Evolutionary conservation across 1,140 invertebrate genomes (phyloP), one percentile per base, ranked within the genome.

Genomic region (Lordiphosa stackelbergi): DNA sequence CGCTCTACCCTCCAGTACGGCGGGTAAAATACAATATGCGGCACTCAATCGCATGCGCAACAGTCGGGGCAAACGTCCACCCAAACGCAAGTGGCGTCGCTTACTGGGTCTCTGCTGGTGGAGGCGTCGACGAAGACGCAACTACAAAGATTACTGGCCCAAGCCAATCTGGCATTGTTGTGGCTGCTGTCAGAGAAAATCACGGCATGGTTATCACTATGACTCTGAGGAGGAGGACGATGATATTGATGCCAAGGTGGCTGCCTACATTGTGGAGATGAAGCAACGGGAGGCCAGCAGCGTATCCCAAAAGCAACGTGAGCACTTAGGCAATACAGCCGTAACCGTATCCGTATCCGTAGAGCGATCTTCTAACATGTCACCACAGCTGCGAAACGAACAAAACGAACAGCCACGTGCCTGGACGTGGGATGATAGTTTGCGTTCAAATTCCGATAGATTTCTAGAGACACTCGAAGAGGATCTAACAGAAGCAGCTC

Each of bases 201-300:
- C 47, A 10, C 6, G 13, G 10, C 36, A 42, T 16, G 36, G 48
- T 3, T 84, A 85, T 36, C 61, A 57, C 8, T 86, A 77, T n/a
- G 59, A 86, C 43, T 84, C 85, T 22, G 85, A 86, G 43, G 85
- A 85, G 34, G 85, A 85, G 38, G 85, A 88, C 42, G 87, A 89
- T 37, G 88, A 88, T 42, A 88, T 89, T 13, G 88, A 89, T 55
- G 85, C 70, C 51, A 88, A 87, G 63, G 87, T 88, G 58, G 87
- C 85, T 4, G 70, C 88, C 40, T 87, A 88, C 38, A 87, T 87
- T 31, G 53, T 84, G 48, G 87, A 89, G 53, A 77, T 88, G 61
- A 71, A 87, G 28, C 72, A 85, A 36, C 73, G 78, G 45, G 78
- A 87, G 36, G 55, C 51, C 5, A 31, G 7, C 1, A 8, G 28